phyloP scores from a whole-genome alignment of 1,140 invertebrate genomes.

The Sweltsa coloradensis region DNA sequence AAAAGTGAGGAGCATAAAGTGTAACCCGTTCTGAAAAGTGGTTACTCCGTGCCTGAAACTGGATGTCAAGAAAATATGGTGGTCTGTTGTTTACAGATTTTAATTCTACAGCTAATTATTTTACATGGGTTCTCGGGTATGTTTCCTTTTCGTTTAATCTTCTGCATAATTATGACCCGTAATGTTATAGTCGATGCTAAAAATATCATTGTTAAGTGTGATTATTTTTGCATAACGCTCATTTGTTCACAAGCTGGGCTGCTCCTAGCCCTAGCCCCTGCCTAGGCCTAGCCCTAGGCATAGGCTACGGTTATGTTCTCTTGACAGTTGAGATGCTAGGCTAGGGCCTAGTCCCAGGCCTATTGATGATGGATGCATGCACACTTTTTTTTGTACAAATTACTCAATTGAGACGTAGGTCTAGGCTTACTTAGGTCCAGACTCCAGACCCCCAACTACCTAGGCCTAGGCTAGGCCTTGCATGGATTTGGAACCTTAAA shows the following conservation, averaged over 20 bases:
- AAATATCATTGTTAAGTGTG: not conserved
- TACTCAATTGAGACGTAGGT: not conserved
- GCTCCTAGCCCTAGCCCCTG: too few species aligned
- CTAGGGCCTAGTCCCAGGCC: too few species aligned
- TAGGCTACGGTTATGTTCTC: too few species aligned
- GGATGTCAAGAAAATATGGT: constrained; percentile 12
- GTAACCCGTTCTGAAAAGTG: too few species aligned
- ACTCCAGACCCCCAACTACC: not conserved
- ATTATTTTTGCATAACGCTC: not conserved
- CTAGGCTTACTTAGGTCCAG: not conserved
- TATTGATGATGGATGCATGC: not conserved
- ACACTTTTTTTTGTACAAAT: not conserved
- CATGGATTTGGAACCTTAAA: too few species aligned
- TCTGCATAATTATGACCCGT: not conserved
- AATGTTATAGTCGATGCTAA: not conserved
- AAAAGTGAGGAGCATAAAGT: too few species aligned
- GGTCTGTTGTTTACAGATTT: constrained; percentile 9
- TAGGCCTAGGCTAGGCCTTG: too few species aligned
- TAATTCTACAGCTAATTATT: constrained; percentile 1
- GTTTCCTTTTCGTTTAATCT: not conserved
- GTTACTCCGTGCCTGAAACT: too few species aligned
- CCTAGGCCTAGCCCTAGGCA: too few species aligned
- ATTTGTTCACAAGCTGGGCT: not conserved
- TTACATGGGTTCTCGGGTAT: constrained; percentile 5
- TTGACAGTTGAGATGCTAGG: too few species aligned